Base-by-base conservation (phyloP, 1,140 invertebrate species). In the Whitmania pigra region DNA sequence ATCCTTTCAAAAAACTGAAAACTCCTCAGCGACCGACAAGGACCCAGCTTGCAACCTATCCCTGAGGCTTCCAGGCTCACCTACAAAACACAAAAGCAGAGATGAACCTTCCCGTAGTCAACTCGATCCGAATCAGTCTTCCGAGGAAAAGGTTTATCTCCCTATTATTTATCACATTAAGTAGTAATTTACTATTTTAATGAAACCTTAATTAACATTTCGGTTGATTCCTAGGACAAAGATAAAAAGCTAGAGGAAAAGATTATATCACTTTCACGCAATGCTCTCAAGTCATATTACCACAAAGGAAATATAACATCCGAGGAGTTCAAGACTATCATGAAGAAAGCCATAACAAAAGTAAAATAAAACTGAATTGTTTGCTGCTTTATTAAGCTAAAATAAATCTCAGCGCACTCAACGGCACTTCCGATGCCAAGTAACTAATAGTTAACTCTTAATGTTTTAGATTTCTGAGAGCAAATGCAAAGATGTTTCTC, bases 251-350 rank as follows among this genome's bases (percentile, higher is more conserved):
- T 70, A 15, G 69, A 70, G 53, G 69, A 70, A n/a, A 40, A 53
- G 29, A 49, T 70, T 40, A 70, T 70, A 36, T 7, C 22, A 4
- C 53, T 53, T n/a, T 36, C 69, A n/a, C 40, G 69, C 20, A 70
- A 70, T 31, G 69, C 69, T 15, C 69, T 70, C 29, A 70, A 70
- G 25, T 53, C 69, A 7, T 54, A 49, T 53, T 70, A 70, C 29
- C 69, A 70, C 53, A 70, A 53, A 22, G 43, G 69, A 40, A n/a
- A n/a, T 4, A 54, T 70, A 7, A 70, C 69, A 7, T 53, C 43
- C 17, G 43, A 70, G n/a, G 69, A 70, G 69, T 70, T 70, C 69
- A 70, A 70, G 49, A 17, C 25, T 54, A 70, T 70, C 29, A 70
- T 70, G 69, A 36, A 49, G 22, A 70, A 70, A 53, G 69, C 49